Evolutionary conservation across 2,113 vertebrate genomes (phyloP), one percentile per base, ranked within the genome.

Genomic region (Piprites chloris): DNA sequence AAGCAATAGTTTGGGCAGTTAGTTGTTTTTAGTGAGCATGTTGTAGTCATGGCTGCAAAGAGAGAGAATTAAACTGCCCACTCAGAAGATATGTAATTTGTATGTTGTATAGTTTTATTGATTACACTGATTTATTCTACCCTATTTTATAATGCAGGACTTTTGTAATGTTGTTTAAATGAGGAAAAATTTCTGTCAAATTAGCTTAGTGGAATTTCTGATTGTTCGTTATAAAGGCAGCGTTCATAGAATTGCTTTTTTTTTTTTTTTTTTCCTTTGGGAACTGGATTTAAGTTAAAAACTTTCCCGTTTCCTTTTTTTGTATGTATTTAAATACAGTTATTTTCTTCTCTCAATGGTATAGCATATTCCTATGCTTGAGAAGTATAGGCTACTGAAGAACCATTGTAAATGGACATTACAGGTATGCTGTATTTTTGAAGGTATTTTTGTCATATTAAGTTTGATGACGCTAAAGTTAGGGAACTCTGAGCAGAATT

Each of bases 121-220:
- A 99, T 99, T 99, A 99, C 99, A 99, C 99, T 99, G 99, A 99
- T 99, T 99, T 99, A 99, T 98, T 98, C 99, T 99, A 99, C 99
- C 99, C 99, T 99, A 99, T 99, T 99, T 99, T 99, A 99, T 99
- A 99, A 99, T 98, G 99, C 99, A 99, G 99, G 99, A 99, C 98
- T 99, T 99, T 99, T 99, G 99, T 99, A 99, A 99, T 99, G 98
- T 99, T 99, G 99, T 99, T 99, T 98, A 99, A 99, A 98, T 98
- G 98, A 98, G 98, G 98, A 99, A 98, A 98, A 98, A 98, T 97
- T 98, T 98, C 98, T 98, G 98, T 98, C 98, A 98, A 99, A 98
- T 98, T 99, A 98, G 99, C 99, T 99, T 99, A 98, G 99, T 99
- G 98, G 99, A 99, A 98, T 99, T 98, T 98, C 98, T 98, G 98